Conservation (phyloP, 2,797 vertebrate species). For the Catamblyrhynchus diadema region DNA sequence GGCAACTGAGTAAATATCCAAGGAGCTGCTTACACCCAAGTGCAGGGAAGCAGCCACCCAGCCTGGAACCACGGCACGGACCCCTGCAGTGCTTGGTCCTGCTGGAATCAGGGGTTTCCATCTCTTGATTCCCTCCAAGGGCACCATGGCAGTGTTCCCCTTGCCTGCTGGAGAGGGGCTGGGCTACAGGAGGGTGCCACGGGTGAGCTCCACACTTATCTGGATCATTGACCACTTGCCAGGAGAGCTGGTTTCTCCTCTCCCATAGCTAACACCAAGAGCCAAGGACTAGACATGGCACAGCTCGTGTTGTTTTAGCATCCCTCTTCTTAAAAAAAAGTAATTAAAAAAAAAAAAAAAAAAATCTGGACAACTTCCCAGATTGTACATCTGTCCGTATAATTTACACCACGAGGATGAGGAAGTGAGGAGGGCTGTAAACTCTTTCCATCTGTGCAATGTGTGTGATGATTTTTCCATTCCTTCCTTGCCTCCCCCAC, state of each 20-base stretch:
- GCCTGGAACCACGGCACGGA: neutral
- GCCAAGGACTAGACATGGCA: conserved; percentile 40
- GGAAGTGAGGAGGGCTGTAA: conserved; percentile 65
- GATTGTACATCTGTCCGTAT: conserved; percentile 62
- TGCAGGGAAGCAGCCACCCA: neutral
- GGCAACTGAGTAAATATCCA: conserved; percentile 5
- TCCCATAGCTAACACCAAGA: neutral
- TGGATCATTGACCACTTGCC: neutral
- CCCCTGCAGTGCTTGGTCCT: rapidly evolving
- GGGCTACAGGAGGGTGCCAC: neutral
- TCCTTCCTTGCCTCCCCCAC: neutral
- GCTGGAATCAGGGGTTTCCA: neutral
- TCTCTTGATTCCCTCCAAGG: neutral
- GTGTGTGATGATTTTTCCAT: conserved; percentile 63
- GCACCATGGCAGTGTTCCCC: rapidly evolving
- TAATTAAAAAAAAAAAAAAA: neutral
- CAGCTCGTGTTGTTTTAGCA: conserved; percentile 35
- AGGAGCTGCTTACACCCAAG: neutral
- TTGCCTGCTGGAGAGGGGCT: neutral
- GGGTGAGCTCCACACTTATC: neutral
- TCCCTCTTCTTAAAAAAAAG: conserved; percentile 20
- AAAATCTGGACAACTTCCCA: conserved; percentile 54
- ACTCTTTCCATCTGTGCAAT: conserved; percentile 68
- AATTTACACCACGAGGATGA: conserved; percentile 67
- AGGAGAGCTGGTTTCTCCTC: neutral